These are phyloP conservation scores for Gryllus longicercus DNA, from an alignment of 2,888 invertebrate species.

Conservation along the genomic window DNA sequence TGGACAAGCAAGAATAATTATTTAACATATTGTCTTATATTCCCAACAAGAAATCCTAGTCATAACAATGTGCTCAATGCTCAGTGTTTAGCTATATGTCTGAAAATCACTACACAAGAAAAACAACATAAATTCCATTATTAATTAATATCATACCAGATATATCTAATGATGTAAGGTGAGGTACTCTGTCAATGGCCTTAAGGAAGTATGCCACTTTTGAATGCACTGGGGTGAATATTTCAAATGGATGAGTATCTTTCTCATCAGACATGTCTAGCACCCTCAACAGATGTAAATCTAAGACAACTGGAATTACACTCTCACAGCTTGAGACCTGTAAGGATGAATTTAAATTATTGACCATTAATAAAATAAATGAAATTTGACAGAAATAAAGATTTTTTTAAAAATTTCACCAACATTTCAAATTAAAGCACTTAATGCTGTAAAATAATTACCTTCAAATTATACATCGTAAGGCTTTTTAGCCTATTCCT, in stretches of 20 bases:
- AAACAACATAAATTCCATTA: neutral
- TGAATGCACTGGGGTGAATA: slow-evolving; percentile 43
- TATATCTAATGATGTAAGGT: slow-evolving; percentile 60
- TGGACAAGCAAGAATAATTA: too few relatives aligned
- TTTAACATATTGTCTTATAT: too few relatives aligned
- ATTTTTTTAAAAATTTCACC: neutral
- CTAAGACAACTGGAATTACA: slow-evolving; percentile 51
- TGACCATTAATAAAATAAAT: neutral
- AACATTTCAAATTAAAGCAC: neutral
- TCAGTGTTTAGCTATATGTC: too few relatives aligned
- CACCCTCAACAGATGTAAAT: slow-evolving; percentile 52
- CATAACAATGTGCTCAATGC: too few relatives aligned
- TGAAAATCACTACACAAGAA: neutral
- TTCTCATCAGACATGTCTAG: slow-evolving; percentile 58
- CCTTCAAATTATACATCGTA: slow-evolving; percentile 58
- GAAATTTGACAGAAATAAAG: slow-evolving; percentile 8
- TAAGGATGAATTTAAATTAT: slow-evolving; percentile 23
- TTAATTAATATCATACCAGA: slow-evolving; percentile 50
- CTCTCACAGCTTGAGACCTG: slow-evolving; percentile 43
- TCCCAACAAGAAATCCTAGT: too few relatives aligned
- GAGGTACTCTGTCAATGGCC: slow-evolving; percentile 50
- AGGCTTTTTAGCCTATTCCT: slow-evolving; percentile 57
- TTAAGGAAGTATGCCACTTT: slow-evolving; percentile 37
- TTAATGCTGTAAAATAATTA: slow-evolving; percentile 40
- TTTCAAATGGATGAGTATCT: slow-evolving; percentile 50